phyloP scores from a whole-genome alignment of 2,113 vertebrate species.

The Lepisosteus osseus region DNA sequence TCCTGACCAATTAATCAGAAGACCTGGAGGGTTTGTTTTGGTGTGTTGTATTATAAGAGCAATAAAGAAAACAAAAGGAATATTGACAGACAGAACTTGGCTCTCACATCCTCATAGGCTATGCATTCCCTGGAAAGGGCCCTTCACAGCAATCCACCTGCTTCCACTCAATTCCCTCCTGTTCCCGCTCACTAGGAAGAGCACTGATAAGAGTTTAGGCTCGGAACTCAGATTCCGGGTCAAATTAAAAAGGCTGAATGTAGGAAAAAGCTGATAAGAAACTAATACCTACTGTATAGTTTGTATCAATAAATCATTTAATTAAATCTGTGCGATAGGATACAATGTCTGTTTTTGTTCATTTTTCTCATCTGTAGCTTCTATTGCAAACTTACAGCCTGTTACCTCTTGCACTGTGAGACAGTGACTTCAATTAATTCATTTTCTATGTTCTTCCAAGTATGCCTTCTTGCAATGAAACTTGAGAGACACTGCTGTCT shows the following conservation, averaged over 20 bases:
- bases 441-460: no score
- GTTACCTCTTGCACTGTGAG: no score
- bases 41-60: not conserved
- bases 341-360: no score
- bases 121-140: constrained; percentile 19
- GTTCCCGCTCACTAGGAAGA: no score
- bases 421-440: no score
- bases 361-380: no score
- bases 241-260: not conserved
- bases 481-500: not conserved
- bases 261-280: no score
- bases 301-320: no score
- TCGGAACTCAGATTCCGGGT: not conserved
- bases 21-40: not conserved
- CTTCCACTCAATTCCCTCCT: no score
- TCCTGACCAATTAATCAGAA: not conserved
- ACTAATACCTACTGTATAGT: no score
- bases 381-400: no score
- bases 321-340: no score
- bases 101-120: constrained; percentile 14
- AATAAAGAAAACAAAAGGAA: not conserved
- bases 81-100: not conserved
- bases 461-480: not conserved
- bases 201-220: constrained; percentile 20
- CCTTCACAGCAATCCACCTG: constrained; percentile 23